Evolutionary conservation across 2,888 invertebrate species (phyloP), one percentile per base, ranked within the genome.

Genomic region (Apodemia hepburni): DNA sequence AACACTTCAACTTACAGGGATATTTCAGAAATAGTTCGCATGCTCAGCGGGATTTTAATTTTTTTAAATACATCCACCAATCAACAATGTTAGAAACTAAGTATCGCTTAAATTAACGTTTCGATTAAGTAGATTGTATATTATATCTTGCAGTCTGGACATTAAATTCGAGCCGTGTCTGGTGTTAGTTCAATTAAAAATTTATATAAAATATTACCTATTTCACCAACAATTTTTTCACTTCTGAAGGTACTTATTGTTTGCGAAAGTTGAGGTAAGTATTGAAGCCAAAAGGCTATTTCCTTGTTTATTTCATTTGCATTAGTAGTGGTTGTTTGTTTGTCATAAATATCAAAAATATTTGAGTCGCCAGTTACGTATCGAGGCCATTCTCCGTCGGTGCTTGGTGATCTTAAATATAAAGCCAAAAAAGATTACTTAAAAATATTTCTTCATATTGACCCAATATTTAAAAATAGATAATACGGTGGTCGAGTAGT

Each of bases 311-410:
- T 70, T 64, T 68, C 75, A 54, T 71, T 71, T 18, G 67, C 65
- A 47, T 72, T 67, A 27, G 54, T 65, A 27, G 63, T 62, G 12
- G 42, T 47, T 42, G 63, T 68, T 29, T 64, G 67, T 33, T 65
- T 68, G 54, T 75, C 75, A 17, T 79, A 81, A 61, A 93, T 84
- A 68, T 91, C 82, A 74, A 91, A 88, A 59, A 93, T 82, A 67
- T 92, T 84, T 51, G 86, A 84, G 68, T 93, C 91, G 6, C 86
- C 85, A 15, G 83, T 75, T 69, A 86, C 91, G 74, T 95, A 95
- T 22, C 92, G 92, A 67, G 87, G 84, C 95, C 96, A 96, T 12
- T 85, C 82, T 59, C 92, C 90, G 66, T 89, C 87, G 47, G 84
- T 81, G 15, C 92, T 93, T 18, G 95, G 95, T 71, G 93, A 93